These are phyloP conservation scores for Drosophila insularis DNA, from an alignment of 1,140 invertebrate species.

Conservation along the genomic window DNA sequence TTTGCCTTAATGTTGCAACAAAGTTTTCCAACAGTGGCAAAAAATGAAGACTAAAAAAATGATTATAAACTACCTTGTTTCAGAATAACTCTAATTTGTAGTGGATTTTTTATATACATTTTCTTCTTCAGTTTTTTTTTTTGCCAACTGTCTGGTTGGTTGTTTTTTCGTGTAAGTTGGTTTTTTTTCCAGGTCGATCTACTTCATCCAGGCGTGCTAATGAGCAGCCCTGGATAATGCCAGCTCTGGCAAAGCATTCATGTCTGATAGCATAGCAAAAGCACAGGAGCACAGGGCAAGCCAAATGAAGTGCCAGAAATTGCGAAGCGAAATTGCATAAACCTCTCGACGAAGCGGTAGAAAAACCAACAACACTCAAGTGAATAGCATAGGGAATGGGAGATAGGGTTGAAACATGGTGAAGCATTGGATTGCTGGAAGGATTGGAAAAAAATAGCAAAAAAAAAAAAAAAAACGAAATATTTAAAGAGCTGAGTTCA, in stretches of 20 bases:
- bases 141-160: slow-evolving; percentile 8
- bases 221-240: slow-evolving; percentile 45
- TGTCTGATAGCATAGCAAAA: slow-evolving; percentile 37
- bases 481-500: slow-evolving; percentile 65
- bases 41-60: background rate
- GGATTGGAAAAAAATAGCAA: slow-evolving; percentile 6
- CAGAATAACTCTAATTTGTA: slow-evolving; percentile 18
- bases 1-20: background rate
- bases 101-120: background rate
- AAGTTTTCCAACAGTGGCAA: background rate
- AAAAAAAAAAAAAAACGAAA: slow-evolving; percentile 35
- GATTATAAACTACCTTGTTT: background rate
- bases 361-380: slow-evolving; percentile 54
- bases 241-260: slow-evolving; percentile 37
- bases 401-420: background rate
- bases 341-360: slow-evolving; percentile 59
- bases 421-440: background rate
- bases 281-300: slow-evolving; percentile 19
- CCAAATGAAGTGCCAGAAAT: slow-evolving; percentile 77
- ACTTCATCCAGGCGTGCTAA: slow-evolving; percentile 58
- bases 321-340: slow-evolving; percentile 78
- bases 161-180: slow-evolving; percentile 17
- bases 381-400: background rate
- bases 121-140: background rate
- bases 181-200: slow-evolving; percentile 48